Base-by-base conservation (phyloP, 2,888 invertebrate species). In the Noctuana brunneofusca region DNA sequence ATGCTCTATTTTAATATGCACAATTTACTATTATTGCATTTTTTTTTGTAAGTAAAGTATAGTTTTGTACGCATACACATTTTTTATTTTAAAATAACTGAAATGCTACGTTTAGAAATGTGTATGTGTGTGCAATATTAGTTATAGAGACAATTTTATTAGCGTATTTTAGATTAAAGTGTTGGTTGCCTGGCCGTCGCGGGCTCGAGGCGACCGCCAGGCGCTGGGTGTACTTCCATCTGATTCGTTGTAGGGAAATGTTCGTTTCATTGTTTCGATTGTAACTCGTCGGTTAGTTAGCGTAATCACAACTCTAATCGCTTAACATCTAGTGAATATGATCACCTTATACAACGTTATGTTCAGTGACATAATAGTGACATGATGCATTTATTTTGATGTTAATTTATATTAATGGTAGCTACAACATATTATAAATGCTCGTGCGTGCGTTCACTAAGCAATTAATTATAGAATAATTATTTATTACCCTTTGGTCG, bases 91-190 rank as follows among this genome's bases (percentile, higher is more conserved):
- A 82, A 78, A 66, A 78, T 78, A 74, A 73, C 68, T 80, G 80
- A 75, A 81, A 81, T 76, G 77, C 80, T 82, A 78, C 71, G 80
- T 84, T 83, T 80, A 80, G 80, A 84, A 87, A 87, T 91, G 89
- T 91, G 90, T 91, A 91, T 91, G 92, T 91, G 91, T 89, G 91
- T 92, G 92, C 92, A 92, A 92, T 92, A 92, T 90, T 90, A 91
- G 89, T 87, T 89, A 66, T 87, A 88, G 79, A 76, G 79, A 76
- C 66, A 75, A 82, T 83, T 82, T 84, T 81, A 79, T 80, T 79
- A 69, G 76, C 80, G 78, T 84, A 81, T 50, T 83, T 83, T 86
- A 86, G 80, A 77, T 73, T 74, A 79, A 79, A 72, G 59, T 48
- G 22, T 73, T 69, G 76, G 22, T 73, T 69, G 76, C 81, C 73